Evolutionary conservation across 1,140 invertebrate genomes (phyloP).

Genomic region (Pseudomyrmex cubaensis): DNA sequence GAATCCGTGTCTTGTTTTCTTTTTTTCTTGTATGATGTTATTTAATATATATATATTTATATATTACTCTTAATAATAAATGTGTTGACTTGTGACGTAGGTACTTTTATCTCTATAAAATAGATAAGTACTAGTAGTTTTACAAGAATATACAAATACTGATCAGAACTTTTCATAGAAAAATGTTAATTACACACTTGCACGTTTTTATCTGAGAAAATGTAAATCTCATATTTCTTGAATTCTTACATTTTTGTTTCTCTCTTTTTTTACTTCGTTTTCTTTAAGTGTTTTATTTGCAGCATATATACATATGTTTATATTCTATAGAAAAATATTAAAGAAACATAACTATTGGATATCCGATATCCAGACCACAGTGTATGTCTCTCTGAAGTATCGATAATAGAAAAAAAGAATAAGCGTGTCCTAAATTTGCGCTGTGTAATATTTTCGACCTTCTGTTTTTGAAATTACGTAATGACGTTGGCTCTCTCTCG

Average conservation of each 20-base stretch:
- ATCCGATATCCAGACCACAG: conserved; percentile 8
- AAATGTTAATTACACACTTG: neutral
- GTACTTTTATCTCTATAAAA: neutral
- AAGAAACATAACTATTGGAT: neutral
- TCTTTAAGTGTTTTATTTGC: neutral
- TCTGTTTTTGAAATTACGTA: conserved; percentile 35
- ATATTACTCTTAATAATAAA: neutral
- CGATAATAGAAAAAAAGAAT: neutral
- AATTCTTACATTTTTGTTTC: neutral
- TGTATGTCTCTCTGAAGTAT: neutral
- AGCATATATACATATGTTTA: neutral
- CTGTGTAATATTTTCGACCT: conserved; percentile 17
- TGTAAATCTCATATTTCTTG: neutral
- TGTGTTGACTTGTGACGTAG: neutral
- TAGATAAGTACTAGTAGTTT: too few relatives aligned
- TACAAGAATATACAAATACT: too few relatives aligned
- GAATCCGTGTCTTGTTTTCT: neutral
- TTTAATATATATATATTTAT: too few relatives aligned
- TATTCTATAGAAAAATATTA: neutral
- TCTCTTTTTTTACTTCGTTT: neutral
- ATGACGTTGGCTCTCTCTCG: neutral
- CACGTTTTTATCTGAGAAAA: neutral
- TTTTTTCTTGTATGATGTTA: neutral
- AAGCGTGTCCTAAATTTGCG: conserved; percentile 18
- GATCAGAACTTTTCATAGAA: neutral